Evolutionary conservation across 1,140 invertebrate genomes (phyloP).

Genomic region (Drosophila sechellia): DNA sequence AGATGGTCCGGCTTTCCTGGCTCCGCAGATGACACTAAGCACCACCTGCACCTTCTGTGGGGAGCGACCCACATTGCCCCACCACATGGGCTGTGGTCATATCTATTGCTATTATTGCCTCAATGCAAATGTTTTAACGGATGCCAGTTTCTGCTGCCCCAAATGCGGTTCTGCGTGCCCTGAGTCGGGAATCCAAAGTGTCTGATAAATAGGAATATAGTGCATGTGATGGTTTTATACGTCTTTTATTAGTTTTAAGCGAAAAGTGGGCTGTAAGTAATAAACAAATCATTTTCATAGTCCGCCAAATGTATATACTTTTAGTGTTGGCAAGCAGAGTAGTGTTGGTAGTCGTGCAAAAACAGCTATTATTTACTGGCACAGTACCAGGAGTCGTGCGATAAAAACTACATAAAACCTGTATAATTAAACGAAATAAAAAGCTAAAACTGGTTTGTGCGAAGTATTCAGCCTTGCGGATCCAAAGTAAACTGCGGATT

Average conservation of each 20-base stretch:
- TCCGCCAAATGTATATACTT: not conserved
- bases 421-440: not conserved
- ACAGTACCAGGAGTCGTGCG: not conserved
- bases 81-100: constrained; percentile 88
- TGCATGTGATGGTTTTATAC: constrained; percentile 34
- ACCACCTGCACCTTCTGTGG: constrained; percentile 86
- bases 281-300: constrained; percentile 16
- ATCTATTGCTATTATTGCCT: constrained; percentile 89
- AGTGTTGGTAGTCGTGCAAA: constrained; percentile 17
- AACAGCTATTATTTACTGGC: constrained; percentile 3
- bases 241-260: constrained; percentile 25
- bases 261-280: constrained; percentile 22
- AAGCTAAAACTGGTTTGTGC: not conserved
- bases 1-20: constrained; percentile 14
- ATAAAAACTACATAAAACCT: not conserved
- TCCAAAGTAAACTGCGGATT: not conserved
- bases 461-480: not conserved
- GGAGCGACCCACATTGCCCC: constrained; percentile 86
- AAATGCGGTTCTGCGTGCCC: constrained; percentile 57
- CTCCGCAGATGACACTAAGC: constrained; percentile 54
- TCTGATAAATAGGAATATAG: constrained; percentile 30
- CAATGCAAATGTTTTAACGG: constrained; percentile 77
- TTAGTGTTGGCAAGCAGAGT: not conserved
- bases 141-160: constrained; percentile 74
- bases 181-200: constrained; percentile 40